Base-by-base conservation (phyloP, 2,113 vertebrate species). In the Hippopotamus amphibius region DNA sequence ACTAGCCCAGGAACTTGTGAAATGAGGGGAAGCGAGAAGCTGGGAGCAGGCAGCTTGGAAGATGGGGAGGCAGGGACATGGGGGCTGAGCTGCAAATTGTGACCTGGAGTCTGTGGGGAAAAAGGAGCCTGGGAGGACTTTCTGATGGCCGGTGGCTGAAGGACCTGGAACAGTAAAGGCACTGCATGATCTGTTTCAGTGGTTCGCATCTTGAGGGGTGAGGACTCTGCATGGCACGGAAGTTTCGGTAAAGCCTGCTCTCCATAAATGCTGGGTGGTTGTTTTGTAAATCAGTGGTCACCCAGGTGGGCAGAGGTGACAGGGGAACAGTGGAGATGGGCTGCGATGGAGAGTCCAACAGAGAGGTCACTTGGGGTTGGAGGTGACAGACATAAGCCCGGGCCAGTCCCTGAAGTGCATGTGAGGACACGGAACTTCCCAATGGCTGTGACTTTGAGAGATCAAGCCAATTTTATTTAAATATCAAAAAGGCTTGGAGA, bases 391-490 rank as follows among this genome's bases (percentile, higher is more conserved):
- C 5, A 0, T 1, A 6, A 63, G 12, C 43, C 63, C 21, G 33
- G 74, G 48, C 43, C 37, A 7, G 30, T 48, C 43, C 50, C 19
- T 48, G 37, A 76, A 68, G 69, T 69, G 65, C 84, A 72, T 33
- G 28, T 71, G 30, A 92, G 22, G 92, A 43, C 65, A 15, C 7
- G 22, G 48, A 59, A 65, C 30, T 92, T 48, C 69, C 37, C 46
- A 63, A 30, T 7, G 71, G 50, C 65, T 80, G 26, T 80, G 33
- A 80, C 41, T 69, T 90, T 68, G 50, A 69, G 87, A 69, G 57
- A 59, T 93, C 74, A 87, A 68, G 48, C 6, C 41, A 55, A 24
- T 92, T 61, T 89, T 95, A 80, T 90, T 88, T 79, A 88, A 84
- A 72, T 37, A 92, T 43, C 71, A 41, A 15, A 77, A 88, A 81